phyloP scores from a whole-genome alignment of 1,140 invertebrate genomes.

The Drosophila orosa region DNA sequence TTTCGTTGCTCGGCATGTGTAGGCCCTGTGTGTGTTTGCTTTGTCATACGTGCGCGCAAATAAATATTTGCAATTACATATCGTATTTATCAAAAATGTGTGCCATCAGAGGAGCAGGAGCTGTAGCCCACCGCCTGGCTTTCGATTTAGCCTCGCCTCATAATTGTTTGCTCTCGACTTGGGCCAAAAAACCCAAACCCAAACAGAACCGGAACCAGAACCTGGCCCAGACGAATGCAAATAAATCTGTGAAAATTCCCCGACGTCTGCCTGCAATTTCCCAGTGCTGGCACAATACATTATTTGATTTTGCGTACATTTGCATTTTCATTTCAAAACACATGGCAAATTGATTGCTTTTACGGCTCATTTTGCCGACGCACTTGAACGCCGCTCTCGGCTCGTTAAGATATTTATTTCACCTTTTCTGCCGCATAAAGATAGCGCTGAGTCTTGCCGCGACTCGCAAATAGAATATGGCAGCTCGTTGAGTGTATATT shows the following conservation, averaged over 20 bases:
- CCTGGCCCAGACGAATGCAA: constrained; percentile 46
- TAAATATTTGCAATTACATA: constrained; percentile 81
- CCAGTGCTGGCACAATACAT: constrained; percentile 23
- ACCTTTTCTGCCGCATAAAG: constrained; percentile 57
- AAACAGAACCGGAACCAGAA: background rate
- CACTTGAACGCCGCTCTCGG: constrained; percentile 38
- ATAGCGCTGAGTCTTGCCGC: constrained; percentile 36
- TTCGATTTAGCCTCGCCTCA: constrained; percentile 16
- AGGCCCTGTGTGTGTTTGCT: constrained; percentile 57
- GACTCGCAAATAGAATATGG: constrained; percentile 37
- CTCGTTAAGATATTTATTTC: constrained; percentile 74
- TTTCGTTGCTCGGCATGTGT: constrained; percentile 34
- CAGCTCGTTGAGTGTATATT: constrained; percentile 19
- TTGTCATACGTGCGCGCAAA: constrained; percentile 69
- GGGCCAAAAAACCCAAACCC: constrained; percentile 19
- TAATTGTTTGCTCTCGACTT: constrained; percentile 17
- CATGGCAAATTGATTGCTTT: constrained; percentile 80
- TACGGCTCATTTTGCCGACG: constrained; percentile 76
- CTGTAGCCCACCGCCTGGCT: background rate
- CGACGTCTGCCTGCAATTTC: constrained; percentile 45
- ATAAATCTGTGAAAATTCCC: constrained; percentile 63
- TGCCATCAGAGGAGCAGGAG: constrained; percentile 24
- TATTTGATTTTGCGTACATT: constrained; percentile 65
- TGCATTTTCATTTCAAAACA: constrained; percentile 67
- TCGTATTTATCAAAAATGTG: constrained; percentile 68